phyloP scores from a whole-genome alignment of 2,888 invertebrate genomes.

The Leucania comma region DNA sequence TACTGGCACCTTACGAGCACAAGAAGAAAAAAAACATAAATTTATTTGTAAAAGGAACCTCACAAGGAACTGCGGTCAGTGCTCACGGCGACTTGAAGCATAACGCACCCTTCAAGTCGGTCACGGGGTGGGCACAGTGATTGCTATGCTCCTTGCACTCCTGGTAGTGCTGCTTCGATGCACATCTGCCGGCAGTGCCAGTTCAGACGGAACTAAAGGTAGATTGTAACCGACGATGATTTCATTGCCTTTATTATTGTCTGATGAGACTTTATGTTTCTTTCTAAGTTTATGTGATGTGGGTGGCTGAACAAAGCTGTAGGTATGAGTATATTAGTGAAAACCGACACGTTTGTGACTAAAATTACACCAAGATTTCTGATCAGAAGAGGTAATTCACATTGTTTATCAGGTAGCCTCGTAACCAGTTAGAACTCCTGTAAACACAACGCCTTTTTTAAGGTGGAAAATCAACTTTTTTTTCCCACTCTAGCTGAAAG shows the following conservation, averaged over 20 bases:
- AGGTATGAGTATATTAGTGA: not conserved
- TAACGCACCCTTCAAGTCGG: conserved; percentile 74
- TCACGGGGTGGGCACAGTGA: conserved; percentile 78
- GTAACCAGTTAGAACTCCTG: not conserved
- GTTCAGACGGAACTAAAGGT: conserved; percentile 44
- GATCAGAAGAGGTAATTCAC: not conserved
- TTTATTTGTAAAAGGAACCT: conserved; percentile 39
- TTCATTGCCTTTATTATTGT: conserved; percentile 42
- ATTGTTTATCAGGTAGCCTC: not conserved
- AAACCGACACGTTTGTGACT: not conserved
- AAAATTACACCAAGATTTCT: not conserved
- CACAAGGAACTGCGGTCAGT: conserved; percentile 74
- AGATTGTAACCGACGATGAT: conserved; percentile 47
- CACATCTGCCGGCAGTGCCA: conserved; percentile 46
- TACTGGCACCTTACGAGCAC: conserved; percentile 11
- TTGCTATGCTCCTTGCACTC: conserved; percentile 67
- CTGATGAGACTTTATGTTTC: not conserved
- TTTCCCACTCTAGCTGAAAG: too few species aligned
- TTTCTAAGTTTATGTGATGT: conserved; percentile 9
- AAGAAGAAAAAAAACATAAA: conserved; percentile 16
- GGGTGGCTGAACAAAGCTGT: not conserved
- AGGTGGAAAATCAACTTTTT: too few species aligned
- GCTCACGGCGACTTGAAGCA: conserved; percentile 70
- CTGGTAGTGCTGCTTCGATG: conserved; percentile 66
- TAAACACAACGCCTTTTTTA: not conserved